Base-by-base conservation (phyloP, 92 coral and sea anemone species). In the Zoanthus gigantus region DNA sequence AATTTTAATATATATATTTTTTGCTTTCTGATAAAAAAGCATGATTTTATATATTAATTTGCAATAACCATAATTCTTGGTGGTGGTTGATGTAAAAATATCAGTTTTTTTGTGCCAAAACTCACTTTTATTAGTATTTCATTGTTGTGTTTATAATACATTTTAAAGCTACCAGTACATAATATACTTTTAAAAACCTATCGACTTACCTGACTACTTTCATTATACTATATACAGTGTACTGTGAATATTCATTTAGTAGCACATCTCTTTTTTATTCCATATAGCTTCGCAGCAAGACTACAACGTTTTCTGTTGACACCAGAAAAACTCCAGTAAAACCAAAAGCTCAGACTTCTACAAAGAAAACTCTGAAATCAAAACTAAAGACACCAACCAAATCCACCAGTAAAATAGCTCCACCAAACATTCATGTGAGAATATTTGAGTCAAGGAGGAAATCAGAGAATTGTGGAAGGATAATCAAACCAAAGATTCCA, bases 281-380 rank as follows among this genome's bases (percentile, higher is more conserved):
- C 29, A 6, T 9, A 9, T 8, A 69, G 74, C 46, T 69, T 31
- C 17, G 17, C 74, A 29, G 56, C 52, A 91, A 84, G 31, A 88
- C 94, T 15, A 72, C 89, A 16, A 88, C 93, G 34, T 91, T 91
- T 85, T 86, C 74, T 10, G 90, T 93, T 78, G 94, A 91, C 58
- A 86, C 91, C 74, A 91, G 46, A 44, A 66, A 47, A 6, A 81
- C 91, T 31, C 54, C 63, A 31, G 85, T 61, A 15, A 87, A 87
- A 57, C 61, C 86, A 32, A 66, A 83, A 76, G 84, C 63, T 52
- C 74, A 87, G 13, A 54, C 69, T 32, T 78, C 42, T 14, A 54
- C 76, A 67, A 75, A 72, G 34, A 54, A 90, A 69, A 48, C 78
- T 16, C 71, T 53, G 12, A 79, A 66, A n/a, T 29, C 89, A 69